Conservation (phyloP, 2,888 invertebrate species). For the Tortricodes alternella region DNA sequence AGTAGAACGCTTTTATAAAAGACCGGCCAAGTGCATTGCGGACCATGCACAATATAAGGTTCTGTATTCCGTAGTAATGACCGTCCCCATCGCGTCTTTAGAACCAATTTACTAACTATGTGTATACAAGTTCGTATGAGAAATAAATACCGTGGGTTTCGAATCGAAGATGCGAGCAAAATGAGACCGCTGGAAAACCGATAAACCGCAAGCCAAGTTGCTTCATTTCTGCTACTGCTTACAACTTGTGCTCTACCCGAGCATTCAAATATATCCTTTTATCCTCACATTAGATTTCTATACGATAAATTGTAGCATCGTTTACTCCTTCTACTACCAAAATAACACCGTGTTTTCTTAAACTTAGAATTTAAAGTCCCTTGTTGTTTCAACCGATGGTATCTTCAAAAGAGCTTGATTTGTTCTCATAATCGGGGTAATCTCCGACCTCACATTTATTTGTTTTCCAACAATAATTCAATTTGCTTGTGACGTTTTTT, state of each 20-base stretch:
- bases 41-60: too few species aligned
- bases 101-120: too few species aligned
- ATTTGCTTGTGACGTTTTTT: constrained; percentile 12
- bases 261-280: constrained; percentile 23
- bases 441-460: constrained; percentile 9
- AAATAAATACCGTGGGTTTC: too few species aligned
- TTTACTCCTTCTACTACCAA: neutral
- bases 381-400: neutral
- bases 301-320: neutral
- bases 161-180: too few species aligned
- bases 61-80: too few species aligned
- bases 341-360: neutral
- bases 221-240: neutral
- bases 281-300: constrained; percentile 17
- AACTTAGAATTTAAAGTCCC: neutral
- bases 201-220: too few species aligned
- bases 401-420: constrained; percentile 5
- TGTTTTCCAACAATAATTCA: constrained; percentile 18
- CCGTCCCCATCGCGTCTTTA: too few species aligned
- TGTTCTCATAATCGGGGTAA: constrained; percentile 1
- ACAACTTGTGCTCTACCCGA: neutral
- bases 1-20: too few species aligned
- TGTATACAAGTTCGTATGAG: too few species aligned
- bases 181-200: too few species aligned
- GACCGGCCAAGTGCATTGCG: too few species aligned